Evolutionary conservation across 2,888 invertebrate genomes (phyloP).

Genomic region (Parapristionchus giblindavisi): DNA sequence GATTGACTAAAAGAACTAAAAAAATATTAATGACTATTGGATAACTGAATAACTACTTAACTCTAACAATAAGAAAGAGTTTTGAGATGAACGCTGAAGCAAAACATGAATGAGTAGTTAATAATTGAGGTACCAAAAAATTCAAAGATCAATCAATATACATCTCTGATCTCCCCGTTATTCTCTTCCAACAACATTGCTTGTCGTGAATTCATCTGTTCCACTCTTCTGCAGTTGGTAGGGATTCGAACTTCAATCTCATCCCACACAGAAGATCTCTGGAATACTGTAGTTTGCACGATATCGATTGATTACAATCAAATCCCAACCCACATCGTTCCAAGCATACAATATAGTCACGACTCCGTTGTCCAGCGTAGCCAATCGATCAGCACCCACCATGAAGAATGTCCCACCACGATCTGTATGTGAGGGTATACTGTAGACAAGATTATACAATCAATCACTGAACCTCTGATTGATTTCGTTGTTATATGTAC

Average conservation of each 20-base stretch:
- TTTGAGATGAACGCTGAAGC: too few species aligned
- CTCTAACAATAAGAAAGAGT: too few species aligned
- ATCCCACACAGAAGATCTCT: constrained; percentile 17
- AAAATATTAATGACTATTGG: too few species aligned
- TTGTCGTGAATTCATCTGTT: not conserved
- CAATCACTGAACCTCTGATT: too few species aligned
- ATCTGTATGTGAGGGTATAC: too few species aligned
- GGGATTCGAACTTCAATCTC: not conserved
- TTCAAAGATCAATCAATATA: too few species aligned
- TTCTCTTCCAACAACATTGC: not conserved
- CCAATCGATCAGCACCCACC: constrained; percentile 12
- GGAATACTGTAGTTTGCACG: not conserved
- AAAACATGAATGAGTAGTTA: too few species aligned
- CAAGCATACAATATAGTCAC: not conserved
- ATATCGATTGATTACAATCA: not conserved
- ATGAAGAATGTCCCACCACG: constrained; percentile 26
- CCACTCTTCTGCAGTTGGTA: not conserved
- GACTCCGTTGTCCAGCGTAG: not conserved
- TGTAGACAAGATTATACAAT: too few species aligned
- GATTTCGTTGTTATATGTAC: too few species aligned
- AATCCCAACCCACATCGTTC: constrained; percentile 3
- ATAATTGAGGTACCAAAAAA: too few species aligned
- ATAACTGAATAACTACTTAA: too few species aligned
- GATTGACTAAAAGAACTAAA: too few species aligned
- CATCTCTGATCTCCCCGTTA: not conserved